Conservation (phyloP, 2,797 vertebrate species). For the Tamandua tetradactyla region DNA sequence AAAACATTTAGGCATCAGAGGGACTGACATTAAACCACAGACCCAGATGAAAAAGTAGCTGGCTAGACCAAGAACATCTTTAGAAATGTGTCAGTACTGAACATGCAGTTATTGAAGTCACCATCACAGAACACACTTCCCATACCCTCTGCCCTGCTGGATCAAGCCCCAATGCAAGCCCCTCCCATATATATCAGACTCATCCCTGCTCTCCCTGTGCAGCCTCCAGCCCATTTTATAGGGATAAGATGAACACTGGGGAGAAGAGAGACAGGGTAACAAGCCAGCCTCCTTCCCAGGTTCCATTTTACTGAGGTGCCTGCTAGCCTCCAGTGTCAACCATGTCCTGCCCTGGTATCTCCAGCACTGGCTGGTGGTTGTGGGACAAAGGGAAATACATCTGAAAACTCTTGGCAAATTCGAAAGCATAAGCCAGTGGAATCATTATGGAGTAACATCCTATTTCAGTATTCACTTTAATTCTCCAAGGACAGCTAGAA, state of each 20-base stretch:
- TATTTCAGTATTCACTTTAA: slow-evolving; percentile 59
- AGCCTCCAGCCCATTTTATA: background rate
- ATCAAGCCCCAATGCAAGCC: background rate
- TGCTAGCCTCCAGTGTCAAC: too few species aligned
- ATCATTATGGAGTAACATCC: background rate
- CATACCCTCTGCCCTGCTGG: background rate
- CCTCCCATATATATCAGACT: background rate
- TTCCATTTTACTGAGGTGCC: background rate
- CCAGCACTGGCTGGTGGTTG: background rate
- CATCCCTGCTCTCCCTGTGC: background rate
- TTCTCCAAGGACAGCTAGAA: slow-evolving; percentile 68
- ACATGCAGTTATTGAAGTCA: background rate
- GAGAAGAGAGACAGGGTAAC: background rate
- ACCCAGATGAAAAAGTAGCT: background rate
- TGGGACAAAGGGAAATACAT: background rate
- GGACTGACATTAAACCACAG: background rate
- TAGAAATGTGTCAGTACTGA: background rate
- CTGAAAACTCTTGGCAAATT: background rate
- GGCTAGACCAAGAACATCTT: background rate
- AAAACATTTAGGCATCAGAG: background rate
- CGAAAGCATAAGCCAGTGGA: background rate
- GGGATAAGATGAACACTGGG: background rate
- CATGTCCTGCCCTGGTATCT: background rate
- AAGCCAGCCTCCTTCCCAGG: background rate
- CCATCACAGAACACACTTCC: background rate